Percentiles rank a stretch among this genome's conserved stretches.
Evolutionary conservation across 2,113 vertebrate genomes (phyloP).

Genomic region (Xenopus borealis): DNA sequence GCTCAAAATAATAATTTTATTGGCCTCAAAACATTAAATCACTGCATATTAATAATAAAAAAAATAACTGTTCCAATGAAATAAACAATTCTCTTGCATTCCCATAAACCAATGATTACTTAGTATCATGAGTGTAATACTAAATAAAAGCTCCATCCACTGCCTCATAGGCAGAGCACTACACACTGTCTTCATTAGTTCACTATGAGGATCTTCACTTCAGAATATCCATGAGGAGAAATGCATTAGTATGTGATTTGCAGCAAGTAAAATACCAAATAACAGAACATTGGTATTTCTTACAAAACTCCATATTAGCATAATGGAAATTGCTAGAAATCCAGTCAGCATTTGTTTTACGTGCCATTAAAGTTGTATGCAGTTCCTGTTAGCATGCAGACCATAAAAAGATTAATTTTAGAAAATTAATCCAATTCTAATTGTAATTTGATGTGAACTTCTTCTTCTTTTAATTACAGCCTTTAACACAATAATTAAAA

Average conservation of each 20-base stretch:
- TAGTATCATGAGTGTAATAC: slow-evolving; percentile 7
- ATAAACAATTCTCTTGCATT: neutral
- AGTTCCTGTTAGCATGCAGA: slow-evolving; percentile 29
- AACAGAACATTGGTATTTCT: slow-evolving; percentile 35
- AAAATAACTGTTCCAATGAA: neutral
- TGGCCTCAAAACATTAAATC: neutral
- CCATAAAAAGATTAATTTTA: slow-evolving; percentile 44
- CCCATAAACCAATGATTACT: neutral
- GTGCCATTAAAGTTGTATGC: slow-evolving; percentile 44
- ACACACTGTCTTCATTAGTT: slow-evolving; percentile 6
- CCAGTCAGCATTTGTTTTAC: slow-evolving; percentile 45
- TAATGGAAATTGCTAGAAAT: slow-evolving; percentile 40
- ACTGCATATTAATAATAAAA: neutral
- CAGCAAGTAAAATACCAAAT: slow-evolving; percentile 26
- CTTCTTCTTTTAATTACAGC: slow-evolving; percentile 41
- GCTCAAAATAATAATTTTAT: neutral
- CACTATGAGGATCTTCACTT: slow-evolving; percentile 9
- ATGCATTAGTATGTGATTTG: slow-evolving; percentile 33
- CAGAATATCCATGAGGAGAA: slow-evolving; percentile 16
- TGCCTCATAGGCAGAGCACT: neutral
- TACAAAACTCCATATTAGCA: slow-evolving; percentile 28
- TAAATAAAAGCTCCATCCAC: neutral
- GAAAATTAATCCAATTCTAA: slow-evolving; percentile 42
- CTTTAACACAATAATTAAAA: slow-evolving; percentile 34
- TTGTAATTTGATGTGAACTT: slow-evolving; percentile 37